These are phyloP conservation scores for Tetragnatha montana DNA, from an alignment of 2,888 invertebrate genomes.

Conservation along the genomic window DNA sequence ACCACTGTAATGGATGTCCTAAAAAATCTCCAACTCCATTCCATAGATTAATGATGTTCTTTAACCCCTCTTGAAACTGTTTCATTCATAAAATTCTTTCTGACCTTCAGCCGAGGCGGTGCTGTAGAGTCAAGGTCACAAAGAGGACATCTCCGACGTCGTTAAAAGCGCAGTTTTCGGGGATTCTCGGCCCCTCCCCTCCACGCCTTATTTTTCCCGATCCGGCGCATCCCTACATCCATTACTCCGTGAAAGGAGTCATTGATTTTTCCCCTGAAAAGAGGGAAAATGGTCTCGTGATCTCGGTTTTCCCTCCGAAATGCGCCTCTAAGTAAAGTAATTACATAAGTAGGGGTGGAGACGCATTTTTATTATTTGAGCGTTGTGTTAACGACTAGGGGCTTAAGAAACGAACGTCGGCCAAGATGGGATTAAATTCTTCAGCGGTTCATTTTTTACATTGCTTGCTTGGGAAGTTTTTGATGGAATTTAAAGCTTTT, in stretches of 20 bases:
- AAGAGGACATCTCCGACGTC: slow-evolving; percentile 3
- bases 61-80: no score
- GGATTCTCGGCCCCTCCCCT: not conserved
- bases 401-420: not conserved
- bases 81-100: no score
- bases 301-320: not conserved
- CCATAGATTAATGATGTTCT: no score
- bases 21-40: no score
- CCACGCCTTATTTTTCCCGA: not conserved
- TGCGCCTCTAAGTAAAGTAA: not conserved
- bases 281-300: not conserved
- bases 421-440: not conserved
- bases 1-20: no score
- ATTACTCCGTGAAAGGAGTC: not conserved
- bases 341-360: not conserved
- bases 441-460: not conserved
- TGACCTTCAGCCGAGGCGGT: not conserved
- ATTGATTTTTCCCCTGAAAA: not conserved
- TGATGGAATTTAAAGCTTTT: no score
- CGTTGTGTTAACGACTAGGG: not conserved
- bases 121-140: not conserved
- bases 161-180: not conserved
- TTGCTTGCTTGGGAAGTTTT: no score
- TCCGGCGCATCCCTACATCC: not conserved
- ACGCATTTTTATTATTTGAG: not conserved